Evolutionary conservation across 2,888 invertebrate species (phyloP), one percentile per base, ranked within the genome.

Genomic region (Polyommatus iphigenia): DNA sequence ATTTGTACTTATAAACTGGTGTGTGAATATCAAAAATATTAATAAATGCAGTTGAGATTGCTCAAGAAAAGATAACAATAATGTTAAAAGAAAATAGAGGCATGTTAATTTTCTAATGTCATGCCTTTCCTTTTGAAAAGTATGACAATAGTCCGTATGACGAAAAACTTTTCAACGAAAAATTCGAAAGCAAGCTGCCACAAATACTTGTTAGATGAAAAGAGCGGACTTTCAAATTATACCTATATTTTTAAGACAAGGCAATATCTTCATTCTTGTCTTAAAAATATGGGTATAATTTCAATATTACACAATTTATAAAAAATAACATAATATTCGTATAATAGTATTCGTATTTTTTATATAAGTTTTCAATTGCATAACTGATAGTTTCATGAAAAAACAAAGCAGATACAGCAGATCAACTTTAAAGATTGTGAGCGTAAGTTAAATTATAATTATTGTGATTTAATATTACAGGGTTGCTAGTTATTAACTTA

Each of bases 71-170:
- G 4, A 73, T 13, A 20, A 46, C 24, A 24, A 6, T 15, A 73
- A 46, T 1, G 41, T 4, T 4, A 10, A 72, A 72, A 36, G 72
- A 46, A 73, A 73, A 73, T 46, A 54, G 24, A 75, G 24, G 15
- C 29, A 15, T 50, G 75, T 54, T 24, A 24, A 20, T 75, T 54
- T 75, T 54, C 46, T 54, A 73, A 73, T 50, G 46, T 46, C 73
- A 46, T 50, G 50, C 50, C 6, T 29, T 75, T 54, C 46, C 54
- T 75, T 50, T 75, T 2, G 18, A 8, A 75, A 75, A 75, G 24
- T 75, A 75, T 50, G 54, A 75, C 75, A 75, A 75, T 75, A 75
- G 75, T 75, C 75, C 24, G 75, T 75, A 50, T 75, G 75, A 54
- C 75, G 75, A 75, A 75, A 75, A 75, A 75, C 75, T 75, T 75